Conservation (phyloP, 2,888 invertebrate genomes). For the Pristionchus fissidentatus region DNA sequence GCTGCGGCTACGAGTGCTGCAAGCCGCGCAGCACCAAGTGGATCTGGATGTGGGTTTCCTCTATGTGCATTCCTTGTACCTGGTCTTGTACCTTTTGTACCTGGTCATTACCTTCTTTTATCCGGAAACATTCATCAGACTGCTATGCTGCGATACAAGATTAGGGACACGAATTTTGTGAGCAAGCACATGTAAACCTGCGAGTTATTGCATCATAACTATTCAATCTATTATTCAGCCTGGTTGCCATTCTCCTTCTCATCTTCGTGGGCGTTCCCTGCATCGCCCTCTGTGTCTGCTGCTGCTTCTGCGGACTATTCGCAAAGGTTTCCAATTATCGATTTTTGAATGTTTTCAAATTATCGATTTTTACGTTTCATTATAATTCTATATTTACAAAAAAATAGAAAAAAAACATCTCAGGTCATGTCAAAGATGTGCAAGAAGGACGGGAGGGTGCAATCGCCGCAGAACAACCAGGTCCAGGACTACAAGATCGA, state of each 20-base stretch:
- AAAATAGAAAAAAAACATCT: not conserved
- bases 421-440: slow-evolving; percentile 17
- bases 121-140: too few relatives aligned
- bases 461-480: slow-evolving; percentile 12
- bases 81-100: too few relatives aligned
- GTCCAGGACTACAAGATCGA: slow-evolving; percentile 35
- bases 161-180: not conserved
- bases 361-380: not conserved
- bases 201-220: not conserved
- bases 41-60: slow-evolving; percentile 42
- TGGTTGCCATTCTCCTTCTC: not conserved
- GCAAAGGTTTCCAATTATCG: not conserved
- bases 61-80: too few relatives aligned
- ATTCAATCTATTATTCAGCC: not conserved
- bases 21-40: not conserved
- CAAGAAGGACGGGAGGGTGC: slow-evolving; percentile 17
- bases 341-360: not conserved
- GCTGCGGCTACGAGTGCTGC: slow-evolving; percentile 44
- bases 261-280: slow-evolving; percentile 28
- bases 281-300: slow-evolving; percentile 33
- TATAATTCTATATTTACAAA: not conserved
- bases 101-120: too few relatives aligned
- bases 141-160: too few relatives aligned
- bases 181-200: not conserved
- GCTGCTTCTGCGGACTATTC: slow-evolving; percentile 40